Evolutionary conservation across 1,140 invertebrate genomes (phyloP), one percentile per base, ranked within the genome.

Genomic region (Melitaea cinxia): DNA sequence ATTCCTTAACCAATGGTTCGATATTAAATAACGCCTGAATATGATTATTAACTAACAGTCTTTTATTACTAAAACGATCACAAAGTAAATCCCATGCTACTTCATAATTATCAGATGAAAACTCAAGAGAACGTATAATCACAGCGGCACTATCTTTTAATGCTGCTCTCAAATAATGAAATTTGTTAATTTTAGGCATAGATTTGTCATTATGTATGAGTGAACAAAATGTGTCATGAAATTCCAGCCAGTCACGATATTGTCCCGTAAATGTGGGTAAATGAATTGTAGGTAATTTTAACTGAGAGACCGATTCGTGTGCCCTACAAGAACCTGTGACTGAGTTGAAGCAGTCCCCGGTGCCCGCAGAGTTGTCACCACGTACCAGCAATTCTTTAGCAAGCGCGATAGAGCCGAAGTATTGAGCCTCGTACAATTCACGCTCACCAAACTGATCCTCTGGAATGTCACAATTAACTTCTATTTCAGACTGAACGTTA

Each of bases 31-130:
- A 54, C 4, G 68, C 55, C 15, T 63, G 39, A 9, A 73, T 42
- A 53, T 67, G 68, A n/a, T 73, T 73, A 33, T 66, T 35, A 12
- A 70, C 49, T 28, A 73, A 24, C 17, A 70, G 30, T 12, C 67
- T 30, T 17, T 52, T 61, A 28, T 73, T 70, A 50, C 65, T 49
- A 33, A 66, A 70, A 39, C 67, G 28, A 23, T 66, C 50, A 33
- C 55, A 66, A 28, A 69, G 53, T 19, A 73, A 64, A 12, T 69
- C 19, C 68, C 67, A 70, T 0, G 64, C 63, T 1, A 59, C 21
- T n/a, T 33, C 7, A 35, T 59, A 59, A 59, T 59, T 50, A n/a
- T 15, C 4, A 7, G 30, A 19, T 4, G 23, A 33, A 52, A 61
- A 53, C 4, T 53, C 49, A 9, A 50, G 14, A 49, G 26, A 9